phyloP scores from a whole-genome alignment of 2,888 invertebrate species.

The Bimastos eiseni region DNA sequence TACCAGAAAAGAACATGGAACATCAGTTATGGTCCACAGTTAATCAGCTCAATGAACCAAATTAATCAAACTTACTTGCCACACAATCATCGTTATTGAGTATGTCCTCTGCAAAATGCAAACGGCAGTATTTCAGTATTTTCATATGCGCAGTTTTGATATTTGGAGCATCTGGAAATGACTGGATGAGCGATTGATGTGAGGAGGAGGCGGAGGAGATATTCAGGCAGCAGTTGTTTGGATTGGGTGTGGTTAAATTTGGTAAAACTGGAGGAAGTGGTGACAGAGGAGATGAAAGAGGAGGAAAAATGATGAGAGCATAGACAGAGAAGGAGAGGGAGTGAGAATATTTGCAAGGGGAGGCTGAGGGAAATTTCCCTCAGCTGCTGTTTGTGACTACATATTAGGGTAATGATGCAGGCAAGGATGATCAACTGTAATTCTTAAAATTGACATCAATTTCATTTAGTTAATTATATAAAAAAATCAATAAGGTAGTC shows the following conservation, averaged over 20 bases:
- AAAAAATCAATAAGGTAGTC: background rate
- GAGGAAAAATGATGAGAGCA: background rate
- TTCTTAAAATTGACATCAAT: background rate
- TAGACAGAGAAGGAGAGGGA: background rate
- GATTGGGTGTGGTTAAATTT: background rate
- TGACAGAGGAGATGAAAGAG: background rate
- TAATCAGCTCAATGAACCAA: no score
- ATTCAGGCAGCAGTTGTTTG: background rate
- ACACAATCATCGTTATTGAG: no score
- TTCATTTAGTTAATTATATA: background rate
- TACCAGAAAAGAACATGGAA: no score
- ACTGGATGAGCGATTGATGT: background rate
- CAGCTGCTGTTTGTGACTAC: background rate
- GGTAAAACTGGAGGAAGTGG: background rate
- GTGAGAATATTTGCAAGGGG: background rate
- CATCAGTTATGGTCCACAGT: no score
- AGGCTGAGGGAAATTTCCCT: background rate
- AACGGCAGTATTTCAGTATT: no score
- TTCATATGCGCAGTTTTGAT: background rate
- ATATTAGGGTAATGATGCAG: background rate
- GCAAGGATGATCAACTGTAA: background rate
- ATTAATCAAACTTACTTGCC: no score
- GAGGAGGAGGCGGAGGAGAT: no score
- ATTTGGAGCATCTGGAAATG: background rate
- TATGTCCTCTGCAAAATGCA: no score